phyloP scores from a whole-genome alignment of 2,797 vertebrate genomes.

The Clamator glandarius region DNA sequence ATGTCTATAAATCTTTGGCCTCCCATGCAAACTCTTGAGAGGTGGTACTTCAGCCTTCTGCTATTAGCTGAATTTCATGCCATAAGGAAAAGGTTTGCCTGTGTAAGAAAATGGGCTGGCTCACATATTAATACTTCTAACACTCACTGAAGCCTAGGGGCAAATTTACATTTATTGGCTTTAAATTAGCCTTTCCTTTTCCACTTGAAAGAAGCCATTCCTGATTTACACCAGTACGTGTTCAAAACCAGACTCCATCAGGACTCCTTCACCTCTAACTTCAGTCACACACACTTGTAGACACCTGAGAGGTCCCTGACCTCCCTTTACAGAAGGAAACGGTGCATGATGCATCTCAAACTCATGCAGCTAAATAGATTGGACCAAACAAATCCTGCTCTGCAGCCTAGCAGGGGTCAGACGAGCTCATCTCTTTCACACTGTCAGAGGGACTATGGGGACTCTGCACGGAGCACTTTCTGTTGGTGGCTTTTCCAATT shows the following conservation, averaged over 20 bases:
- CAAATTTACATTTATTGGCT: not conserved
- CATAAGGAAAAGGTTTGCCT: not conserved
- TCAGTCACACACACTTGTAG: not conserved
- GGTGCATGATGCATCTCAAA: not conserved
- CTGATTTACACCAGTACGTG: not conserved
- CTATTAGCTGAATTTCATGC: not conserved
- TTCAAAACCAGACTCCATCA: not conserved
- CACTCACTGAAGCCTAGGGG: not conserved
- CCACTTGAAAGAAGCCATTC: not conserved
- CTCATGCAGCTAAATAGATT: not conserved
- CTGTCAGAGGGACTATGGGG: fast-evolving
- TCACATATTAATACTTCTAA: not conserved
- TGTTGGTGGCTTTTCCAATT: not conserved
- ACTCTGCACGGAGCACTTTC: not conserved
- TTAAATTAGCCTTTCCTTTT: conserved; percentile 33
- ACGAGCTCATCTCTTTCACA: not conserved
- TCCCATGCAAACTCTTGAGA: not conserved
- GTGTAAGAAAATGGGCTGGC: not conserved
- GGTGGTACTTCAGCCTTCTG: not conserved
- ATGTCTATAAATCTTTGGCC: not conserved
- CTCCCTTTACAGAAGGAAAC: not conserved
- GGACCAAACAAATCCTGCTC: not conserved
- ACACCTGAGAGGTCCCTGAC: not conserved
- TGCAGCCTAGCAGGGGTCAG: not conserved
- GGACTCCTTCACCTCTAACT: not conserved